Evolutionary conservation across 2,888 invertebrate species (phyloP), one percentile per base, ranked within the genome.

Genomic region (Meta bourneti): DNA sequence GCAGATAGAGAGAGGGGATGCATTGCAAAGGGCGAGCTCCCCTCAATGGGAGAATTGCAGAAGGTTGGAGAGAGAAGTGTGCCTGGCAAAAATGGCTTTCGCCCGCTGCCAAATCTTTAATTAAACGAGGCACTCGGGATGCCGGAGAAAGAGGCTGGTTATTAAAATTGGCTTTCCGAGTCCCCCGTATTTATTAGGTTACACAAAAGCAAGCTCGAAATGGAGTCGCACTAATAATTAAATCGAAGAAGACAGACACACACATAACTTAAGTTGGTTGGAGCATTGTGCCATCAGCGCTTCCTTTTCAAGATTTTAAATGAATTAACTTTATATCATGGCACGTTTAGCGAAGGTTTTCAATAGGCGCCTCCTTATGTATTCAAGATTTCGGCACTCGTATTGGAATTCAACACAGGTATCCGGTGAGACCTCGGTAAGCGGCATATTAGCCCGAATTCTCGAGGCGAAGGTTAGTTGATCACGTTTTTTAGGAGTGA

Each of bases 41-140:
- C 11, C 5, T 61, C 61, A 61, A 49, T 48, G n/a, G 77, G 77
- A 77, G 20, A 19, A 72, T 72, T 8, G 72, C n/a, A 13, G 72
- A 19, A 34, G 34, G 34, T 34, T 34, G 34, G 34, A 34, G 61
- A 61, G 61, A 61, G 61, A 16, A 16, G 5, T 61, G 13, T 16
- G 61, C 61, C 61, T 16, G 72, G 72, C 83, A 74, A 83, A 83
- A 72, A 83, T 83, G 83, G 49, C 83, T 74, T 51, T 20, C n/a
- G 77, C 34, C 19, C n/a, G 77, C 34, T 34, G 19, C 11, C 11
- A n/a, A 48, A 48, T 48, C 82, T 52, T 74, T 83, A 83, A 83
- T 83, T 83, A 83, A 77, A 77, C 16, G 70, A 80, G n/a, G 72
- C 48, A 11, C n/a, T 77, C 49, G 48, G 11, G n/a, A n/a, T n/a